Evolutionary conservation across 2,113 vertebrate species (phyloP).

Genomic region (Anas platyrhynchos): DNA sequence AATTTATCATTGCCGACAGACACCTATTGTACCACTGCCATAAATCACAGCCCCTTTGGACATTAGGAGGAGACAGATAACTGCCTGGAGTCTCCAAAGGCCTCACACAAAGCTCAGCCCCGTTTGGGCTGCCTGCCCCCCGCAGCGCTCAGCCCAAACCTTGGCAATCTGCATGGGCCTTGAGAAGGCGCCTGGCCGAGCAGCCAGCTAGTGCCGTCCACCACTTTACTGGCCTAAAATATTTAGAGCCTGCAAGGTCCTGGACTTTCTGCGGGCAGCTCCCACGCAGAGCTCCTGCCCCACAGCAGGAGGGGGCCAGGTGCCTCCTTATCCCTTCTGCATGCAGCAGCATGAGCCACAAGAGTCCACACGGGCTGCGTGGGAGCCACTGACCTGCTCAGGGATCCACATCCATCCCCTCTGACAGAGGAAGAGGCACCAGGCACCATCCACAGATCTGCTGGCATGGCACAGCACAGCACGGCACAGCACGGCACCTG

Average conservation of each 20-base stretch:
- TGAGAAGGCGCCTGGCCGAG: not conserved
- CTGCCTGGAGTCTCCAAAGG: not conserved
- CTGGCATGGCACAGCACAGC: not conserved
- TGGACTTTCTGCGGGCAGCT: not conserved
- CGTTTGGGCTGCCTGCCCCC: not conserved
- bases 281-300: not conserved
- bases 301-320: not conserved
- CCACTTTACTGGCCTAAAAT: not conserved
- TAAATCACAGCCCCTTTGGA: not conserved
- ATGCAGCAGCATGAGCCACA: no score
- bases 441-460: fast-evolving
- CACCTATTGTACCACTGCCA: not conserved
- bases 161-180: not conserved
- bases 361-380: fast-evolving
- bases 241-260: not conserved
- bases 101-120: not conserved
- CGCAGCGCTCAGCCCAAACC: not conserved
- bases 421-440: not conserved
- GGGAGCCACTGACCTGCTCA: not conserved
- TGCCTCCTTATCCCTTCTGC: not conserved
- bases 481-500: not conserved
- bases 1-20: not conserved
- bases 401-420: not conserved
- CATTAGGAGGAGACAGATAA: not conserved
- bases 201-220: no score